Evolutionary conservation across 2,797 vertebrate genomes (phyloP).

Genomic region (Rhinophrynus dorsalis): DNA sequence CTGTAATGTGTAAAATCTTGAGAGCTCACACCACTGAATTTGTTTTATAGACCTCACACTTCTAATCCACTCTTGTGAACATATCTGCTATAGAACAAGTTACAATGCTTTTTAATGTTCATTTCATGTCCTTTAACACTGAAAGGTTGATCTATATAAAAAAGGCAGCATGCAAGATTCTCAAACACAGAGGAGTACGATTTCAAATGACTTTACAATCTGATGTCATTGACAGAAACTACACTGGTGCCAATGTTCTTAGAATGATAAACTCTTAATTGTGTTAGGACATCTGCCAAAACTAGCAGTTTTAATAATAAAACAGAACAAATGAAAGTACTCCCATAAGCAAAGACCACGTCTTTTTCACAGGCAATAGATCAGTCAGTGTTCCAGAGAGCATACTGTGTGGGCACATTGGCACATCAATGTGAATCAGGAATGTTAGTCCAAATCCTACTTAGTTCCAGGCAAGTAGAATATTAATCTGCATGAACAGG

Average conservation of each 20-base stretch:
- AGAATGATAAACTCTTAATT: constrained; percentile 53
- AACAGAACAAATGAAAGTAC: constrained; percentile 47
- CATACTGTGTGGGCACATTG: constrained; percentile 31
- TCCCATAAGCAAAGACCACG: constrained; percentile 48
- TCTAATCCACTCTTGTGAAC: no score
- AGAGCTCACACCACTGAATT: no score
- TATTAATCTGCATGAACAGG: constrained; percentile 15
- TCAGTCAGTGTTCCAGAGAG: constrained; percentile 24
- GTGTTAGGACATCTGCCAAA: constrained; percentile 51
- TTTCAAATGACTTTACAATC: neutral
- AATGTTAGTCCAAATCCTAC: constrained; percentile 6
- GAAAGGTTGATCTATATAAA: neutral
- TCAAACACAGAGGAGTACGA: neutral
- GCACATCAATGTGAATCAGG: neutral
- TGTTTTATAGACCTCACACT: no score
- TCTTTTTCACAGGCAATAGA: constrained; percentile 22
- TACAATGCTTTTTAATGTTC: neutral
- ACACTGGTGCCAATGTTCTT: constrained; percentile 47
- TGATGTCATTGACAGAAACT: constrained; percentile 18
- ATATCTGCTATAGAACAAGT: neutral
- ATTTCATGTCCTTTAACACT: neutral
- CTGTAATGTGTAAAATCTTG: neutral
- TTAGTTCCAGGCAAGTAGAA: constrained; percentile 10
- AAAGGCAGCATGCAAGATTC: neutral
- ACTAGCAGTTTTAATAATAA: constrained; percentile 55